Percentiles rank a stretch among this genome's conserved stretches.
Evolutionary conservation across 1,140 invertebrate genomes (phyloP).

Genomic region (Lepidostoma basale): DNA sequence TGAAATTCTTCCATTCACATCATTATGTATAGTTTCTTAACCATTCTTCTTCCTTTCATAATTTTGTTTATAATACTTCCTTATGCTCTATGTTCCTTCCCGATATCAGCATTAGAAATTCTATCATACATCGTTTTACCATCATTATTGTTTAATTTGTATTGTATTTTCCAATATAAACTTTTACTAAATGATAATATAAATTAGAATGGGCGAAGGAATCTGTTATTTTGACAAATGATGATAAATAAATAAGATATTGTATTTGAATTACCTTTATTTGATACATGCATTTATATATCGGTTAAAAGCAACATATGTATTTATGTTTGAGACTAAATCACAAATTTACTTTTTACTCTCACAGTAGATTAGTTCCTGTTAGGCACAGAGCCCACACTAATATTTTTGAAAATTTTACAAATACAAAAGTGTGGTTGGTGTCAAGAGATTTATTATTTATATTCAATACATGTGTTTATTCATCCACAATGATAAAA

Average conservation of each 20-base stretch:
- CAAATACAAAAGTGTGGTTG: not conserved
- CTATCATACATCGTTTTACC: too few species aligned
- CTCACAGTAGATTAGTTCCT: conserved; percentile 1
- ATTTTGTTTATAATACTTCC: too few species aligned
- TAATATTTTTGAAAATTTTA: not conserved
- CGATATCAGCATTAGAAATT: too few species aligned
- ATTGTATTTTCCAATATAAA: too few species aligned
- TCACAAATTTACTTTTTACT: conserved; percentile 11
- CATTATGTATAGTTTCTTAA: too few species aligned
- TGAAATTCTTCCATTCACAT: too few species aligned
- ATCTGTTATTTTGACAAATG: too few species aligned
- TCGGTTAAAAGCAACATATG: conserved; percentile 4
- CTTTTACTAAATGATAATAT: too few species aligned
- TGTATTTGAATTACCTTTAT: not conserved
- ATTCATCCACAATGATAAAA: conserved; percentile 10
- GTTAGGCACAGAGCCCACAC: conserved; percentile 5
- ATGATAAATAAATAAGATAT: not conserved
- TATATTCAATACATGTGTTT: not conserved
- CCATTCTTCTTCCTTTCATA: too few species aligned
- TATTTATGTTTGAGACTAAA: conserved; percentile 20
- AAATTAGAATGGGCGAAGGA: too few species aligned
- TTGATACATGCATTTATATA: conserved; percentile 19
- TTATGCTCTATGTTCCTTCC: too few species aligned
- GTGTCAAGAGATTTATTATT: not conserved
- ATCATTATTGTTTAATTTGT: too few species aligned